Evolutionary conservation across 2,797 vertebrate genomes (phyloP), one percentile per base, ranked within the genome.

Genomic region (Tiaroga cobitis): DNA sequence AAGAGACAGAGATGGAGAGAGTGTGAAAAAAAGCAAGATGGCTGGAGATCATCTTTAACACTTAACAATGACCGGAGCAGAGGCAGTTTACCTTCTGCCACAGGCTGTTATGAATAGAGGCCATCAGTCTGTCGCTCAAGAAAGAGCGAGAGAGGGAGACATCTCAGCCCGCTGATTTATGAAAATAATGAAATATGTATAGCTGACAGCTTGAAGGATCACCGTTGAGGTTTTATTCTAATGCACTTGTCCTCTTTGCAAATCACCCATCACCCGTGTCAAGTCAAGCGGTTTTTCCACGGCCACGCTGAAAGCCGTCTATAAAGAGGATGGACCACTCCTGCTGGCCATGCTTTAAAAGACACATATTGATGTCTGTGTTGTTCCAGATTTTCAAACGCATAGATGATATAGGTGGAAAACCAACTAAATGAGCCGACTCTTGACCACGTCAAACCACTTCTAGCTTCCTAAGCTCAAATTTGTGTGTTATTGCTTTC

Each of bases 211-310:
- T 96, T 98, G 97, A 99, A 95, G 96, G 97, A 98, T 98, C 96
- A 94, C 96, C 95, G 96, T 94, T 95, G 94, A 97, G 91, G 96
- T 97, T 98, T 97, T 97, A 97, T 97, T 97, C 97, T 98, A 97
- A 97, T 97, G 97, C 97, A 96, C 96, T 96, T 97, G 97, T 98
- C 97, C 97, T 97, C 96, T 97, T 97, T 97, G 97, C 98, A 97
- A 99, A 96, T 97, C 94, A 97, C 96, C 96, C 96, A 97, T 98
- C 96, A 96, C 95, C 93, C 95, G 95, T 97, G 97, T 97, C 96
- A 97, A 94, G 95, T 95, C 94, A 93, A 80, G 82, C 81, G 68
- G 81, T 51, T 81, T 82, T 43, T 80, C 61, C 56, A 61, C 54
- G 61, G 75, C 68, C 75, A 18, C 18, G 81, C 83, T 77, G 72